phyloP scores from a whole-genome alignment of 2,113 vertebrate genomes.

The Ictidomys tridecemlineatus region DNA sequence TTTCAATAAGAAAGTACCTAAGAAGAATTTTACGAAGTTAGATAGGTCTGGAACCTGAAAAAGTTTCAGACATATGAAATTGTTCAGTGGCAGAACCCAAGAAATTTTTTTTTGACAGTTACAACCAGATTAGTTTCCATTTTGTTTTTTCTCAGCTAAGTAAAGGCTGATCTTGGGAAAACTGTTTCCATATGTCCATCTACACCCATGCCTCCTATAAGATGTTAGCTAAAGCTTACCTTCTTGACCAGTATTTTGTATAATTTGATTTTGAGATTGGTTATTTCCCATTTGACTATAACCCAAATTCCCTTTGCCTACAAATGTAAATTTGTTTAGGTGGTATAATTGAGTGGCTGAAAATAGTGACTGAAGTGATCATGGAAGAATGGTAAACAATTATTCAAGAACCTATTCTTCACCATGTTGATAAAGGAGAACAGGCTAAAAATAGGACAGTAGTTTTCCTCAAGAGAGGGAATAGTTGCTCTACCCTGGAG shows the following conservation, averaged over 20 bases:
- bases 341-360: background rate
- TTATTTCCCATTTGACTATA: background rate
- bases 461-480: background rate
- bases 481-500: background rate
- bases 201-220: background rate
- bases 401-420: background rate
- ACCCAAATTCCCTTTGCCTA: constrained; percentile 32
- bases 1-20: background rate
- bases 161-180: background rate
- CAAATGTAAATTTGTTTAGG: background rate
- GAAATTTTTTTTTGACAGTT: background rate
- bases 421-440: background rate
- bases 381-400: background rate
- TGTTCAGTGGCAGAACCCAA: background rate
- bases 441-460: background rate
- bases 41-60: background rate
- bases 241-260: constrained; percentile 10
- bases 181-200: background rate
- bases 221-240: background rate
- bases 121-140: background rate
- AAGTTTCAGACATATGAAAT: background rate
- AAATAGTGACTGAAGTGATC: background rate
- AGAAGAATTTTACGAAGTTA: background rate
- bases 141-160: background rate
- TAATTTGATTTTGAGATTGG: constrained; percentile 19